Evolutionary conservation across 2,888 invertebrate genomes (phyloP).

Genomic region (Papilio gigon): DNA sequence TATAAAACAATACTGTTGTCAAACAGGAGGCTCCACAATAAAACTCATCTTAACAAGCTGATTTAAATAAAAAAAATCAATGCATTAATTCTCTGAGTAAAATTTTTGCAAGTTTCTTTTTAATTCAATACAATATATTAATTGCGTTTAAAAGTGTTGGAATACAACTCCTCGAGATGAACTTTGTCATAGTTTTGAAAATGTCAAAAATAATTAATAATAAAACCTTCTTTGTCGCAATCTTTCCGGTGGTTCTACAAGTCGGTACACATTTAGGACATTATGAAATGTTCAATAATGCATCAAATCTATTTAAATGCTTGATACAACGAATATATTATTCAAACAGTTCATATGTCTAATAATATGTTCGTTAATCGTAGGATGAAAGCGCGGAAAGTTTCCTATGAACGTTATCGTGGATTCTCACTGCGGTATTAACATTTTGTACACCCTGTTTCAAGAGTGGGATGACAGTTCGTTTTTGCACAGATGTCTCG

Average conservation of each 20-base stretch:
- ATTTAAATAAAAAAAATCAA: background rate
- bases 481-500: too few species aligned
- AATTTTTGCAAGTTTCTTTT: too few species aligned
- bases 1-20: too few species aligned
- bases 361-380: background rate
- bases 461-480: too few species aligned
- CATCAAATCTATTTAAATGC: conserved; percentile 4
- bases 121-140: too few species aligned
- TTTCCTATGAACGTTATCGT: background rate
- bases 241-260: background rate
- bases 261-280: background rate
- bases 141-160: too few species aligned
- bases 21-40: too few species aligned
- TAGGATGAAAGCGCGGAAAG: background rate
- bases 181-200: background rate
- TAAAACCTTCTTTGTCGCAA: background rate
- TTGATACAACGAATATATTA: background rate
- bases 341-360: background rate
- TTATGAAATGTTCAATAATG: background rate
- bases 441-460: too few species aligned
- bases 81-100: too few species aligned
- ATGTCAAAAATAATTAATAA: background rate
- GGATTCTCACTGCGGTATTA: too few species aligned
- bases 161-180: background rate
- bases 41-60: too few species aligned